Evolutionary conservation across 2,113 vertebrate species (phyloP), one percentile per base, ranked within the genome.

Genomic region (Melanotaenia duboulayi): DNA sequence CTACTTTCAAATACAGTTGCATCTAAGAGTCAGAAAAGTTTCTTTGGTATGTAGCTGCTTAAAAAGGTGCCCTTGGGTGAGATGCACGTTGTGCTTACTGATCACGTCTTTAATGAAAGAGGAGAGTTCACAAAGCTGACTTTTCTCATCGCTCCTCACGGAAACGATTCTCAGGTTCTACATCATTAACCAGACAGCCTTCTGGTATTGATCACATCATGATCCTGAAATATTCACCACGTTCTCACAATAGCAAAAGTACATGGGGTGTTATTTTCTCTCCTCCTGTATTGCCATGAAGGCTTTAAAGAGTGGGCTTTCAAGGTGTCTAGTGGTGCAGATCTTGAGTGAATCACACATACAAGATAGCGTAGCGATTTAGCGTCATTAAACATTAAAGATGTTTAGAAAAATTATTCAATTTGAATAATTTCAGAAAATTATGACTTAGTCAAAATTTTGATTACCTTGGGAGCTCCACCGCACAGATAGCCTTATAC

Each of bases 181-280:
- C 89, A 90, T 92, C 90, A 91, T 92, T 92, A 91, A 91, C 76
- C 81, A 84, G 85, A 59, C 74, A 79, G 65, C 65, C 80, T 85
- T 76, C 80, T 87, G 55, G 62, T 92, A 93, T 93, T 89, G 91
- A 93, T 93, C 81, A 90, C 74, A 72, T 81, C 68, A 28, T 70
- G 71, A 83, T 87, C 68, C 85, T 90, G 84, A 91, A 90, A 91
- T 87, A 92, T 91, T 92, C 84, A 90, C 83, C 62, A 82, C 63
- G 56, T 66, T 80, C 80, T 57, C 67, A 83, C 81, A 76, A 82
- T 74, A 82, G 82, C 81, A 86, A 81, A 82, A 84, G 77, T 67
- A 65, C 80, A 74, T 67, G 37, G 42, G 66, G 71, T 85, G 65
- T 65, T 72, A 44, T 67, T 73, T 77, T 80, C 81, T 66, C 55